A percentile compares a stretch with the other conserved stretches of the same genome.
Conservation (phyloP, 2,888 invertebrate species). For the Ornithoptera priamus region DNA sequence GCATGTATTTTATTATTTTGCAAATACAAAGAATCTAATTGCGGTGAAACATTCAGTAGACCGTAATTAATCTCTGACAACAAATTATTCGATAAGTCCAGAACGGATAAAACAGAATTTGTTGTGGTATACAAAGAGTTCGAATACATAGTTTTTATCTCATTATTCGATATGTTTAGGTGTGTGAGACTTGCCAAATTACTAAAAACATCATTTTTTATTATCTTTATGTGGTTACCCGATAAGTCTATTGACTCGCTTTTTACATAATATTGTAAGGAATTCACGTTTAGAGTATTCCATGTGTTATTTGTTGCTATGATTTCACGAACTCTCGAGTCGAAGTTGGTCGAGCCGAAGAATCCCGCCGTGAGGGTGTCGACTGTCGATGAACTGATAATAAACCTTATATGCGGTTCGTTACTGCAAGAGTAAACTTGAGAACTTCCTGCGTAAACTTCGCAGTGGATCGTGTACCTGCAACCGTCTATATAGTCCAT, state of each 20-base stretch:
- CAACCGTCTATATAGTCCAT: slow-evolving; percentile 40
- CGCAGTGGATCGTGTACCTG: slow-evolving; percentile 51
- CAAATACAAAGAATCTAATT: slow-evolving; percentile 50
- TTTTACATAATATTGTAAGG: slow-evolving; percentile 57
- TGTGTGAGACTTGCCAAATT: slow-evolving; percentile 40
- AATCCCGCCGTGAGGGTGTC: slow-evolving; percentile 46
- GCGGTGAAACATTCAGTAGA: slow-evolving; percentile 41
- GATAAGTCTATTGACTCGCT: slow-evolving; percentile 48
- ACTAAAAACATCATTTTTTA: slow-evolving; percentile 52
- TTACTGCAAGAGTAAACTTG: slow-evolving; percentile 44
- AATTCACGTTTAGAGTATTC: slow-evolving; percentile 43
- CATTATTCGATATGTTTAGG: slow-evolving; percentile 59
- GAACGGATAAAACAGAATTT: slow-evolving; percentile 36
- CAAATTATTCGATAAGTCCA: slow-evolving; percentile 59
- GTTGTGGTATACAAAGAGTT: slow-evolving; percentile 43
- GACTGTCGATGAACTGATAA: slow-evolving; percentile 43
- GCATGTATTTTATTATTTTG: slow-evolving; percentile 49
- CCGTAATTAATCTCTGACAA: slow-evolving; percentile 44
- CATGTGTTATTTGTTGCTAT: slow-evolving; percentile 48
- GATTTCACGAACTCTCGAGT: slow-evolving; percentile 55
- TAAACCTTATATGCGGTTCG: slow-evolving; percentile 50
- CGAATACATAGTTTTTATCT: slow-evolving; percentile 44
- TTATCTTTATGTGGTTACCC: slow-evolving; percentile 45
- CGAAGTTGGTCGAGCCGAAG: slow-evolving; percentile 67
- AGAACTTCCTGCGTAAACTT: slow-evolving; percentile 43